A percentile compares a stretch with the other conserved stretches of the same genome.
These are phyloP conservation scores for Tenodera sinensis DNA, from an alignment of 2,888 invertebrate species.

Conservation along the genomic window DNA sequence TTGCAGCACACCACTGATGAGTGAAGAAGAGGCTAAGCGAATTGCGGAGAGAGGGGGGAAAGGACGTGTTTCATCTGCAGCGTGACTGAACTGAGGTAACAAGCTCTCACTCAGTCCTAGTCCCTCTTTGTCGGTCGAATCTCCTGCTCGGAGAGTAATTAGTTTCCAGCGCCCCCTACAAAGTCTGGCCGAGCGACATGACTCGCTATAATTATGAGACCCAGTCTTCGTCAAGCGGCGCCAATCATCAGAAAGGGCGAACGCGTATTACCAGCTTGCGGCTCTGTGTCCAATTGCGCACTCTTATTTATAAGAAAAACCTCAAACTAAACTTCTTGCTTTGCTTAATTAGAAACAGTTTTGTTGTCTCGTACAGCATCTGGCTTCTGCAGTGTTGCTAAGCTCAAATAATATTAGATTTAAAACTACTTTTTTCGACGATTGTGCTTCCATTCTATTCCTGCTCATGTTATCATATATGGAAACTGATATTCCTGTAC, in stretches of 20 bases:
- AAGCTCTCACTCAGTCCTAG: background rate
- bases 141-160: constrained; percentile 6
- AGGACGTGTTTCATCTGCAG: background rate
- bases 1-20: background rate
- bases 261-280: background rate
- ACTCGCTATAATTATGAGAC: background rate
- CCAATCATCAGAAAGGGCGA: background rate
- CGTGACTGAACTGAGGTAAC: constrained; percentile 2
- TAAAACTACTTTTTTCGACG: too few relatives aligned
- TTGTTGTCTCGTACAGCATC: too few relatives aligned
- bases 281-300: background rate
- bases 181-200: background rate
- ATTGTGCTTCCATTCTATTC: too few relatives aligned
- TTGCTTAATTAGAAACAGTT: too few relatives aligned
- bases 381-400: too few relatives aligned
- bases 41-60: background rate
- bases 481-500: too few relatives aligned
- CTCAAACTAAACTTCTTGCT: too few relatives aligned
- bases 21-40: background rate
- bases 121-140: background rate
- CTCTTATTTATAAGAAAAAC: too few relatives aligned
- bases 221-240: background rate
- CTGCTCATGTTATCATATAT: too few relatives aligned
- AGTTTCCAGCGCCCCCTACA: constrained; percentile 7
- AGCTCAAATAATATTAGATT: too few relatives aligned